These are phyloP conservation scores for Plemyria rubiginata DNA, from an alignment of 2,888 invertebrate species.

Conservation along the genomic window DNA sequence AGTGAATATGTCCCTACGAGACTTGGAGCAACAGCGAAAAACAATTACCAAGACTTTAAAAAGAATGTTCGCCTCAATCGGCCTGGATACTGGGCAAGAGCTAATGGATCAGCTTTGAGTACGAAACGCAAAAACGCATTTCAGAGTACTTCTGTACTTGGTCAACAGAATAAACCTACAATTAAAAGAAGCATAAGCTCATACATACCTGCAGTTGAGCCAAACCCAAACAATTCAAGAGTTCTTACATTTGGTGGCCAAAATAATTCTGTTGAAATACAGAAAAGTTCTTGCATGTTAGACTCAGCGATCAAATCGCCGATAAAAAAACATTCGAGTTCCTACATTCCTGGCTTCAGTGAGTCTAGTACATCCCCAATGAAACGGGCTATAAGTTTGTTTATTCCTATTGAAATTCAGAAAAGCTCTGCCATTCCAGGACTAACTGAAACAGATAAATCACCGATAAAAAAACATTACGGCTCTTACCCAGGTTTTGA, in stretches of 20 bases:
- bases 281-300: slow-evolving; percentile 8
- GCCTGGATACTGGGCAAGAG: slow-evolving; percentile 76
- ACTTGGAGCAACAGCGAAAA: slow-evolving; percentile 71
- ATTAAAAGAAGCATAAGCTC: slow-evolving; percentile 15
- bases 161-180: slow-evolving; percentile 20
- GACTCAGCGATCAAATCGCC: slow-evolving; percentile 8
- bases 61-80: slow-evolving; percentile 60
- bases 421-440: slow-evolving; percentile 4
- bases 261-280: slow-evolving; percentile 6
- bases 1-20: slow-evolving; percentile 80
- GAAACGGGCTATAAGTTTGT: slow-evolving; percentile 25
- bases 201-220: slow-evolving; percentile 15
- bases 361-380: slow-evolving; percentile 16
- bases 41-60: slow-evolving; percentile 78
- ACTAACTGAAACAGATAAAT: slow-evolving; percentile 7
- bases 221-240: slow-evolving; percentile 10
- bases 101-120: slow-evolving; percentile 59
- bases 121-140: slow-evolving; percentile 27
- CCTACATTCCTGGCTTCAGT: slow-evolving; percentile 12
- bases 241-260: not conserved
- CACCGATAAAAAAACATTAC: slow-evolving; percentile 6
- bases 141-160: slow-evolving; percentile 9
- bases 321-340: slow-evolving; percentile 15
- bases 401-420: slow-evolving; percentile 25
- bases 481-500: not conserved